Evolutionary conservation across 2,888 invertebrate genomes (phyloP), one percentile per base, ranked within the genome.

Genomic region (Heteromyza rotundicornis): DNA sequence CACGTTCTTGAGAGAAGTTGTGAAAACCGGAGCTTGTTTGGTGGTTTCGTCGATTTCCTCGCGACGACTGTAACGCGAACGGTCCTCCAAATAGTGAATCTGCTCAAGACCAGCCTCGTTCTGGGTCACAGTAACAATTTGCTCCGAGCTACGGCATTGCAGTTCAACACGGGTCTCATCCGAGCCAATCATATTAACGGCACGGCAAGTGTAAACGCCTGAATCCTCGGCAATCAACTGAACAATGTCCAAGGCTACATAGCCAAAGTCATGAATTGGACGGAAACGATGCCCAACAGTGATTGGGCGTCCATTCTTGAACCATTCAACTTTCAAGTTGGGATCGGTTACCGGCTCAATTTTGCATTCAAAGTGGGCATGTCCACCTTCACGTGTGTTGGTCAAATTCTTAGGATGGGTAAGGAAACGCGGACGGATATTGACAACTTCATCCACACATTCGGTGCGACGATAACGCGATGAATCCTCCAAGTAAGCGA

Each of bases 221-320:
- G 92, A 90, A 84, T 99, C 98, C 86, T 98, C 98, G 59, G 96
- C 94, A 79, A 97, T 97, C 59, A 96, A 86, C 80, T 97, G 97
- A 69, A 97, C 90, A 67, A 99, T 95, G 78, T 98, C 98, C 66
- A 99, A 86, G 16, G 98, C 97, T 20, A 98, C 98, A 80, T 97
- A 98, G 44, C 98, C 98, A 84, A 99, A 98, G 83, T 99, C 98
- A 81, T 97, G 96, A 80, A 96, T 95, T 62, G 97, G 96, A 73
- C 96, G 89, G 86, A 96, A 98, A 76, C 97, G 89, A 80, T 96
- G 96, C 54, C 96, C 97, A 79, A 96, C 90, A 17, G 93, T 95
- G 57, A 99, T 90, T 23, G 97, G 96, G 72, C 92, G 90, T 49
- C 96, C 96, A 82, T 99, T 94, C 80, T 95, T 96, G 79, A 89